Evolutionary conservation across 2,113 vertebrate species (phyloP).

Genomic region (Cettia cetti): DNA sequence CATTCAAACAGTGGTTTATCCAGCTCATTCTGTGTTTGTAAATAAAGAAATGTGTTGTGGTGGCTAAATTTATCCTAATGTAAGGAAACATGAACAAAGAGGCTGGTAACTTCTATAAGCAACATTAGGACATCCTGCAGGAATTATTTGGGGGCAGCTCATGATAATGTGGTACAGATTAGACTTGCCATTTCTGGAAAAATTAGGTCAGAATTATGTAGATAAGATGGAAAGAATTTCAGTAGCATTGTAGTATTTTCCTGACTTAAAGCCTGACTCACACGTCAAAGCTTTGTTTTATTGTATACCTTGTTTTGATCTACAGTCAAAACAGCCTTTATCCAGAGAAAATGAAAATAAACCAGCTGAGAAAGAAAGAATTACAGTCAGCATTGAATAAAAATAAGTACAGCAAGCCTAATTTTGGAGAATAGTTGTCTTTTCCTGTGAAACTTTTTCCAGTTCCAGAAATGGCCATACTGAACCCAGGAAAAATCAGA

Average conservation of each 20-base stretch:
- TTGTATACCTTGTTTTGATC: slow-evolving; percentile 45
- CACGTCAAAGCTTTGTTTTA: slow-evolving; percentile 35
- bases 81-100: slow-evolving; percentile 47
- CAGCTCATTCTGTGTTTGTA: slow-evolving; percentile 21
- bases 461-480: neutral
- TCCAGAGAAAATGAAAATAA: slow-evolving; percentile 44
- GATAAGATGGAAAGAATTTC: slow-evolving; percentile 61
- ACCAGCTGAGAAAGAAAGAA: neutral
- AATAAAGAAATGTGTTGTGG: neutral
- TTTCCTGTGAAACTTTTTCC: neutral
- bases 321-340: slow-evolving; percentile 41
- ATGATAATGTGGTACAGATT: slow-evolving; percentile 33
- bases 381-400: neutral
- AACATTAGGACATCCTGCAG: slow-evolving; percentile 19
- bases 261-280: slow-evolving; percentile 46
- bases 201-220: slow-evolving; percentile 53
- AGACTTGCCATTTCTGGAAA: slow-evolving; percentile 51
- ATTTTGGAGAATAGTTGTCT: neutral
- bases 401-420: neutral
- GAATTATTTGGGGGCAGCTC: slow-evolving; percentile 15
- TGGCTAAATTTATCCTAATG: slow-evolving; percentile 36
- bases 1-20: neutral
- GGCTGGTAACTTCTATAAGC: slow-evolving; percentile 23
- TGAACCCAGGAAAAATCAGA: neutral
- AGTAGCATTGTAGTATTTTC: slow-evolving; percentile 54